Percentiles rank a stretch among this genome's conserved stretches.
Conservation (phyloP, 2,797 vertebrate species). For the Macropodus opercularis region DNA sequence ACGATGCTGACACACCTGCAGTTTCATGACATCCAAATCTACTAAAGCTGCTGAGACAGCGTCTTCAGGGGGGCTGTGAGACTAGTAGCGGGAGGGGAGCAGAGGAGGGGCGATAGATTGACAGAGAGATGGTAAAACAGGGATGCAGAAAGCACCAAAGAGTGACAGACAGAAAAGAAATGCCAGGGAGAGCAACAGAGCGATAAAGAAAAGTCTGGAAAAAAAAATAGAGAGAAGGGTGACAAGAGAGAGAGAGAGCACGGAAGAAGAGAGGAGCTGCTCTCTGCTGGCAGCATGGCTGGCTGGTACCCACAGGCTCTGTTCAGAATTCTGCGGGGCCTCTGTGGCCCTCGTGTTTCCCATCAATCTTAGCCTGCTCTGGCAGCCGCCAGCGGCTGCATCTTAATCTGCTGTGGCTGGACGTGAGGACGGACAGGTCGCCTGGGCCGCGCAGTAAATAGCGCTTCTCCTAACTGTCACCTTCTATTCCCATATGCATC, state of each 20-base stretch:
- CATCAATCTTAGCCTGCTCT: conserved; percentile 78
- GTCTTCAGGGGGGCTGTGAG: conserved; percentile 43
- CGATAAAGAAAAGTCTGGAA: conserved; percentile 57
- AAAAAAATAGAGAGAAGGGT: conserved; percentile 42
- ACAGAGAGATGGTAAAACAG: conserved; percentile 54
- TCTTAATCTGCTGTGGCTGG: conserved; percentile 76
- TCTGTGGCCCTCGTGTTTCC: conserved; percentile 75
- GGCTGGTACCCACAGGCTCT: conserved; percentile 62
- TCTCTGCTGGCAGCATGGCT: conserved; percentile 54
- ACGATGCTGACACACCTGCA: conserved; percentile 66
- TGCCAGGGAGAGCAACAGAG: conserved; percentile 59
- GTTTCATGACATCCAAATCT: conserved; percentile 69
- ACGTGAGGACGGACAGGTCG: conserved; percentile 80
- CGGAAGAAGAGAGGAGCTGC: conserved; percentile 39
- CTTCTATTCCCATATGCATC: conserved; percentile 54
- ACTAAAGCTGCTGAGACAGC: conserved; percentile 69
- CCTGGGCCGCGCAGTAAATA: conserved; percentile 76
- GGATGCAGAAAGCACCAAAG: conserved; percentile 42
- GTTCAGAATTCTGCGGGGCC: conserved; percentile 79
- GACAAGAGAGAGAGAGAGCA: conserved; percentile 45
- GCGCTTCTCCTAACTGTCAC: conserved; percentile 71
- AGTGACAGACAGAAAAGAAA: conserved; percentile 51
- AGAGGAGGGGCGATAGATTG: conserved; percentile 36
- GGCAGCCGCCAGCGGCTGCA: conserved; percentile 75
- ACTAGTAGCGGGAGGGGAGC: conserved; percentile 26